Percentiles rank a stretch among this genome's conserved stretches.
Conservation (phyloP, 2,888 invertebrate species). For the Lasioglossum figueresi region DNA sequence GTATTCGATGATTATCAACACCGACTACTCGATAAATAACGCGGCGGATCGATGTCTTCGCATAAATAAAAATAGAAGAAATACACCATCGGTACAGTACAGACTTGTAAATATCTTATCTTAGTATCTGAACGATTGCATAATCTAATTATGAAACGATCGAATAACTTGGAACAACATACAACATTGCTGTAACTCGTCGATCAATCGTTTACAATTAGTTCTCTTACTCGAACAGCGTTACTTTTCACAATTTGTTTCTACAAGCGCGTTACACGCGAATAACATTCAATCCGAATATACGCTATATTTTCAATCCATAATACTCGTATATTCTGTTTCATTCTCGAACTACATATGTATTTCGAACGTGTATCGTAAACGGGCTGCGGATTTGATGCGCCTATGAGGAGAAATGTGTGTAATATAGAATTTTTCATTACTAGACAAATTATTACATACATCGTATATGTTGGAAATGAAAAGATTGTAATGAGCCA, state of each 20-base stretch:
- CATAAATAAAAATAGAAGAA: constrained; percentile 51
- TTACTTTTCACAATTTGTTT: background rate
- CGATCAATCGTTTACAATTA: background rate
- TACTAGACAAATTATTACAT: background rate
- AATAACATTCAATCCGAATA: background rate
- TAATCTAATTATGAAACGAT: constrained; percentile 19
- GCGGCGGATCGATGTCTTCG: background rate
- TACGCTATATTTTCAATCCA: background rate
- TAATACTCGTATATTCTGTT: background rate
- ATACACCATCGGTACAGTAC: constrained; percentile 39
- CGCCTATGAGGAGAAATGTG: background rate
- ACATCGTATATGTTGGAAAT: background rate
- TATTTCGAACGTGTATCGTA: background rate
- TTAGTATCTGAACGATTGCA: constrained; percentile 35
- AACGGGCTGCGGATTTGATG: background rate
- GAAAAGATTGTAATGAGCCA: background rate
- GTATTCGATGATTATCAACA: background rate
- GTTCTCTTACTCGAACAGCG: background rate
- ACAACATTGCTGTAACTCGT: constrained; percentile 39
- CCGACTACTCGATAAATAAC: constrained; percentile 18
- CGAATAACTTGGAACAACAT: constrained; percentile 42
- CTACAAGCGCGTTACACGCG: background rate
- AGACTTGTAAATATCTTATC: constrained; percentile 54
- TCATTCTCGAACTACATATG: background rate
- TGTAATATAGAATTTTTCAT: background rate